Conservation (phyloP, 1,140 invertebrate species). For the Trachelipus rathkii region DNA sequence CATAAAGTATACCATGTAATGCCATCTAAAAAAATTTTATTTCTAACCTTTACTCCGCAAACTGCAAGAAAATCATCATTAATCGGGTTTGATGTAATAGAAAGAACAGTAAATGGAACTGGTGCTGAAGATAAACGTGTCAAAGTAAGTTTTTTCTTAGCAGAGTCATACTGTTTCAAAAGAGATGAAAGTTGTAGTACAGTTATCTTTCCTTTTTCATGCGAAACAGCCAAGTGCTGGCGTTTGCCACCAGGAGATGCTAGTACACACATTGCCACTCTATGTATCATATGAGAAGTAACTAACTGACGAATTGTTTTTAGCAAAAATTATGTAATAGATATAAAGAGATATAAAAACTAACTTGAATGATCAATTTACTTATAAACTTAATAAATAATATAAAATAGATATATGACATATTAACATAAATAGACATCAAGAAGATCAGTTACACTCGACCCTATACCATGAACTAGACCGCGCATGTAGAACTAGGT, state of each 20-base stretch:
- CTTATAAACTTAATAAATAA: no score
- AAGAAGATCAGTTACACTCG: no score
- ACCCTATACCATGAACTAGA: no score
- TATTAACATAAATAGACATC: no score
- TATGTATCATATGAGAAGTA: conserved; percentile 81
- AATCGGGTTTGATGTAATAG: conserved; percentile 83
- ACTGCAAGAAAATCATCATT: conserved; percentile 94
- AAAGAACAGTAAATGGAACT: conserved; percentile 90
- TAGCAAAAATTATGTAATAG: no score
- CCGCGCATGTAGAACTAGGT: no score
- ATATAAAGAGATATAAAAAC: no score
- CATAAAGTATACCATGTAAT: no score
- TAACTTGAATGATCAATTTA: no score
- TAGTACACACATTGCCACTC: conserved; percentile 91
- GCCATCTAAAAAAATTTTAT: no score
- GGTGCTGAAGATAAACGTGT: conserved; percentile 85
- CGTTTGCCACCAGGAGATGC: conserved; percentile 83
- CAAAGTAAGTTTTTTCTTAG: conserved; percentile 86
- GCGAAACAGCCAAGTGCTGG: conserved; percentile 79
- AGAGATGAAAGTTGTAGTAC: conserved; percentile 87
- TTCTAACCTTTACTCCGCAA: conserved; percentile 76
- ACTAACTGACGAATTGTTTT: conserved; percentile 90
- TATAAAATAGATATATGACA: no score
- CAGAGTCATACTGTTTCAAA: conserved; percentile 89
- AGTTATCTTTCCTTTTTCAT: conserved; percentile 87